These are phyloP conservation scores for Penaeus indicus DNA, from an alignment of 1,140 invertebrate genomes.

Conservation along the genomic window DNA sequence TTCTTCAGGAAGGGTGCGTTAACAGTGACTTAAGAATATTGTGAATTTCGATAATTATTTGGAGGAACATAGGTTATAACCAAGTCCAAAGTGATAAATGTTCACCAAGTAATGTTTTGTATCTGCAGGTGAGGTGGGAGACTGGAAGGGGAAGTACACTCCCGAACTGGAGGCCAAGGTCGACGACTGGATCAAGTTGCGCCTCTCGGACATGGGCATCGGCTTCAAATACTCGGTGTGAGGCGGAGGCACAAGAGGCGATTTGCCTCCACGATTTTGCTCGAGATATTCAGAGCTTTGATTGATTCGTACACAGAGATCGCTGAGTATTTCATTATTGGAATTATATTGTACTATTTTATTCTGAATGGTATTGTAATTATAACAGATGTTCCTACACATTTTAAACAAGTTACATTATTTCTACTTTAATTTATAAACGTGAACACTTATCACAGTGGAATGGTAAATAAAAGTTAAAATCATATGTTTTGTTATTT, in stretches of 20 bases:
- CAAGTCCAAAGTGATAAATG: neutral
- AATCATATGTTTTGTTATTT: no score
- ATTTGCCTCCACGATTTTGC: no score
- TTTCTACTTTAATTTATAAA: no score
- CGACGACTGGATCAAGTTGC: slow-evolving; percentile 67
- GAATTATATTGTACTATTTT: no score
- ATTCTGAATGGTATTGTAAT: no score
- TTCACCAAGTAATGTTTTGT: neutral
- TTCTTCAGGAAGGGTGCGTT: slow-evolving; percentile 63
- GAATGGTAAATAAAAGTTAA: no score
- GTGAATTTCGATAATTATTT: neutral
- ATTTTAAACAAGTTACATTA: no score
- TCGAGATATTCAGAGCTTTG: no score
- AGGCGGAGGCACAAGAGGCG: neutral
- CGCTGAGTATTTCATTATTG: no score
- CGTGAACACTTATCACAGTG: no score
- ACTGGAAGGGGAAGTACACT: slow-evolving; percentile 71
- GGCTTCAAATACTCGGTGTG: slow-evolving; percentile 38
- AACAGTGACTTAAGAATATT: neutral
- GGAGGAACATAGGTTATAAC: neutral
- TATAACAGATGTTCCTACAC: no score
- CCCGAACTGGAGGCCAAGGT: slow-evolving; percentile 67
- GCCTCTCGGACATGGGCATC: slow-evolving; percentile 58
- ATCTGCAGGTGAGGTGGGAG: slow-evolving; percentile 67
- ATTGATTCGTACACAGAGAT: no score